phyloP scores from a whole-genome alignment of 1,140 invertebrate species.

The Brachystomella parvula region DNA sequence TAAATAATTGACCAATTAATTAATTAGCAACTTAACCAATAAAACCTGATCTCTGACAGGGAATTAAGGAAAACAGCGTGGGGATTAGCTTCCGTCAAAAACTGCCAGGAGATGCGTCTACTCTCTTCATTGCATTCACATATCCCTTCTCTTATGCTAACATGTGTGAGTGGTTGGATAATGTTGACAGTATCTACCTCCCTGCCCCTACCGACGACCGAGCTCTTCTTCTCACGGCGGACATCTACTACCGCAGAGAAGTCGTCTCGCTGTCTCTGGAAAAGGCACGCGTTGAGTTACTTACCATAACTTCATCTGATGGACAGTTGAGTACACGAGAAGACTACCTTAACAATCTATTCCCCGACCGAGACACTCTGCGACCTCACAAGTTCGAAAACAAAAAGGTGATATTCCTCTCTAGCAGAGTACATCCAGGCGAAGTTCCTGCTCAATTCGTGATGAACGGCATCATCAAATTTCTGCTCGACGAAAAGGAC shows the following conservation, averaged over 20 bases:
- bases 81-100: conserved; percentile 56
- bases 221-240: conserved; percentile 33
- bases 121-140: conserved; percentile 83
- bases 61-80: neutral
- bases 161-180: conserved; percentile 59
- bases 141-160: conserved; percentile 82
- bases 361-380: conserved; percentile 57
- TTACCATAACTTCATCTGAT: conserved; percentile 79
- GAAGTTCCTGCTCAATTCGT: conserved; percentile 62
- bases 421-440: conserved; percentile 49
- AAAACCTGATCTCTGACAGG: too few relatives aligned
- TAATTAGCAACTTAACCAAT: too few relatives aligned
- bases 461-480: conserved; percentile 80
- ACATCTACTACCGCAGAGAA: conserved; percentile 80
- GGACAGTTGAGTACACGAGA: conserved; percentile 64
- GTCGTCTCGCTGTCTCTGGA: conserved; percentile 73
- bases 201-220: conserved; percentile 7
- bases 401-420: conserved; percentile 77
- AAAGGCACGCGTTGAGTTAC: conserved; percentile 69
- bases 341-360: conserved; percentile 63
- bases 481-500: conserved; percentile 64
- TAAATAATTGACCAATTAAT: neutral
- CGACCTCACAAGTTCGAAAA: conserved; percentile 64
- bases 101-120: conserved; percentile 61
- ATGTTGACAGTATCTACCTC: conserved; percentile 48